Evolutionary conservation across 2,888 invertebrate genomes (phyloP).

Genomic region (Nymphalis polychloros): DNA sequence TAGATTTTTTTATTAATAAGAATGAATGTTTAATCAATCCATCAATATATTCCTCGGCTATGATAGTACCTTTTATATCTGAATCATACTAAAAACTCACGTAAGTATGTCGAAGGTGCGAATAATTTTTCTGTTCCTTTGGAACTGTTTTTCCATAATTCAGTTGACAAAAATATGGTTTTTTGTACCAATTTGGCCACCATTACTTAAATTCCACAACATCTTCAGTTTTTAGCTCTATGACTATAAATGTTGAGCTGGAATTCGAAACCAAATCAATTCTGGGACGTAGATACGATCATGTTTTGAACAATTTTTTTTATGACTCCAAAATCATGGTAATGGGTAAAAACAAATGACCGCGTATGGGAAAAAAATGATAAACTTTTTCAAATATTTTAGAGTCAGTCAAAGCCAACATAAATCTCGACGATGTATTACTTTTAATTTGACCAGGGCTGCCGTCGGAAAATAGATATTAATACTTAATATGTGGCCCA

Average conservation of each 20-base stretch:
- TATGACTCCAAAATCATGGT: conserved; percentile 34
- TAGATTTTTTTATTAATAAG: background rate
- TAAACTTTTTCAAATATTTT: too few species aligned
- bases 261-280: conserved; percentile 41
- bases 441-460: too few species aligned
- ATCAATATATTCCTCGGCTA: conserved; percentile 26
- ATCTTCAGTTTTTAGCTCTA: conserved; percentile 17
- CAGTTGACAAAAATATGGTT: conserved; percentile 30
- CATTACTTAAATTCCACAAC: conserved; percentile 36
- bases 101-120: conserved; percentile 28
- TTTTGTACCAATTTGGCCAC: conserved; percentile 35
- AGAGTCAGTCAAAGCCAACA: conserved; percentile 36
- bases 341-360: conserved; percentile 35
- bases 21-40: conserved; percentile 32
- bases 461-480: too few species aligned
- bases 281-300: conserved; percentile 35
- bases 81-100: conserved; percentile 35
- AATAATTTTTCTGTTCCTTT: conserved; percentile 28
- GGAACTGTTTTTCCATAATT: conserved; percentile 33
- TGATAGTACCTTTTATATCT: conserved; percentile 29
- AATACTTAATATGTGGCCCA: too few species aligned
- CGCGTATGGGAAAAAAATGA: too few species aligned
- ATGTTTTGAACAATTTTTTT: conserved; percentile 38
- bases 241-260: conserved; percentile 41
- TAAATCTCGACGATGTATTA: conserved; percentile 36